A percentile compares a stretch with the other conserved stretches of the same genome.
phyloP scores from a whole-genome alignment of 1,140 invertebrate species.

The Ceratoteleas bidentatus region DNA sequence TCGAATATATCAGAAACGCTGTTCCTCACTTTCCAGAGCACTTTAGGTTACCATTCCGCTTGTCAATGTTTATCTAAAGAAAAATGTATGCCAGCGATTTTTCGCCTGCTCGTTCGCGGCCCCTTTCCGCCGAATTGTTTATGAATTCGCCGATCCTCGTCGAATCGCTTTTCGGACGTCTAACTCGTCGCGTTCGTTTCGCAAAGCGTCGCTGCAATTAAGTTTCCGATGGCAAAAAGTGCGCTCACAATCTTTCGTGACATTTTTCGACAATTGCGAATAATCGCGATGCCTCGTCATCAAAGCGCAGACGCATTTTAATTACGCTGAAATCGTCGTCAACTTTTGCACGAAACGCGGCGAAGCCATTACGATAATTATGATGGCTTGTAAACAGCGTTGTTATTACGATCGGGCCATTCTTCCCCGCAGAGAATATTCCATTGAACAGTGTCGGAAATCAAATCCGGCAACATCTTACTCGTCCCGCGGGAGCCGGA shows the following conservation, averaged over 20 bases:
- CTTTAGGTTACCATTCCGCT: conserved; percentile 42
- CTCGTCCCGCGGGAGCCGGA: conserved; percentile 57
- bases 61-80: conserved; percentile 53
- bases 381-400: conserved; percentile 59
- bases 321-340: conserved; percentile 14
- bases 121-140: conserved; percentile 34
- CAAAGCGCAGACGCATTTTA: conserved; percentile 4
- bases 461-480: conserved; percentile 65
- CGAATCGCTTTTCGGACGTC: background rate
- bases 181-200: background rate
- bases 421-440: conserved; percentile 61
- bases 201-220: background rate
- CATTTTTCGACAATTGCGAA: background rate
- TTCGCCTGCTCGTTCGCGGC: conserved; percentile 12
- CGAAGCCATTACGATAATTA: conserved; percentile 59
- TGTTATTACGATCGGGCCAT: conserved; percentile 59
- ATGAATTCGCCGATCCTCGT: conserved; percentile 10
- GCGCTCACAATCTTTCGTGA: too few relatives aligned
- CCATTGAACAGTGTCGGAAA: conserved; percentile 62
- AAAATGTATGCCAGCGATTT: conserved; percentile 40
- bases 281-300: background rate
- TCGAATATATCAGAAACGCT: conserved; percentile 50
- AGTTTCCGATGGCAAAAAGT: background rate
- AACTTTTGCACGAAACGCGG: conserved; percentile 29
- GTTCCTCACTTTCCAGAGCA: conserved; percentile 47